Percentiles rank a stretch among this genome's conserved stretches.
Conservation (phyloP, 1,140 invertebrate species). For the Drosophila fuyamai region DNA sequence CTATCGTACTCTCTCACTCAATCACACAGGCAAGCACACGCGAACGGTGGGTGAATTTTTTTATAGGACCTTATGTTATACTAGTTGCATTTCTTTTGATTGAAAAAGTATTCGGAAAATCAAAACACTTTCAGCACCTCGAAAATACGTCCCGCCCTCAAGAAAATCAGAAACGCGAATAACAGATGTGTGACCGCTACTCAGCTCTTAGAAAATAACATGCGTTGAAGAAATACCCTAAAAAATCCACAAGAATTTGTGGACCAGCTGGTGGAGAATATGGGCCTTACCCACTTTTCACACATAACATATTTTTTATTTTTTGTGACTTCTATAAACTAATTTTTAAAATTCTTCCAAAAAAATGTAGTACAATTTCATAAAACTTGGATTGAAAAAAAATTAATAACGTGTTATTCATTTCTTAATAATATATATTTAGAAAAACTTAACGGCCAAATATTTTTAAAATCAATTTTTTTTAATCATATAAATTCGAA, state of each 20-base stretch:
- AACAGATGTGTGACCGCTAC: neutral
- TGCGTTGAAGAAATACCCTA: neutral
- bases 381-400: too few species aligned
- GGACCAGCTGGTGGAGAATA: neutral
- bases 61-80: constrained; percentile 14
- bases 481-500: too few species aligned
- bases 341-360: too few species aligned
- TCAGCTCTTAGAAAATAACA: neutral
- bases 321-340: too few species aligned
- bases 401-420: too few species aligned
- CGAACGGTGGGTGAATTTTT: neutral
- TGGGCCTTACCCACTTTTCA: neutral
- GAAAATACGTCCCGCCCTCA: neutral
- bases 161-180: constrained; percentile 20
- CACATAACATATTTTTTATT: too few species aligned
- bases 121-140: neutral
- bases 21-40: constrained; percentile 10
- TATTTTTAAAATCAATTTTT: too few species aligned
- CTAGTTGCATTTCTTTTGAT: constrained; percentile 23
- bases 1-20: neutral
- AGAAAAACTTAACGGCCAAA: too few species aligned
- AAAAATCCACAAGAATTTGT: neutral
- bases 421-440: too few species aligned
- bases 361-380: too few species aligned
- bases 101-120: neutral